phyloP scores from a whole-genome alignment of 2,113 vertebrate species.

The Chionodraco myersi region DNA sequence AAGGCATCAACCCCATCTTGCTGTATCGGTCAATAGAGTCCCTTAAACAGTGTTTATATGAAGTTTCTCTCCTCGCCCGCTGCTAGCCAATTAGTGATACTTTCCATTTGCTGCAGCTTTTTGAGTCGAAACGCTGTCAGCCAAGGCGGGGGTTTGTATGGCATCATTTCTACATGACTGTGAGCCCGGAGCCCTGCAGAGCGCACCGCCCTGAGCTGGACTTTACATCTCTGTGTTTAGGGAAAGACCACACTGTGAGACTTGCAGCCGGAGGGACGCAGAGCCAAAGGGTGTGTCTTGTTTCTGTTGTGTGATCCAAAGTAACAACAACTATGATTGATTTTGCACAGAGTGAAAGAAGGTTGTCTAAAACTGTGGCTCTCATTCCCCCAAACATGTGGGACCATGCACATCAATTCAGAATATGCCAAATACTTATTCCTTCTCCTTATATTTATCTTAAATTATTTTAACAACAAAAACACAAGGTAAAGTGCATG shows the following conservation, averaged over 20 bases:
- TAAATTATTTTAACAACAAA: too few relatives aligned
- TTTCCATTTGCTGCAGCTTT: constrained; percentile 66
- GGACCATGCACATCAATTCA: not conserved
- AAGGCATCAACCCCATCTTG: not conserved
- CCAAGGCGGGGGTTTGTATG: constrained; percentile 45
- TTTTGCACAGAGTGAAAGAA: not conserved
- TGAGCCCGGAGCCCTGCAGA: constrained; percentile 26
- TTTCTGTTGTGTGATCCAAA: constrained; percentile 26
- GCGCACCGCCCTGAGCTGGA: constrained; percentile 38
- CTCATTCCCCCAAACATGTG: not conserved
- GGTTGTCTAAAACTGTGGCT: not conserved
- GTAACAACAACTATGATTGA: not conserved
- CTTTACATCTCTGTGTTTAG: constrained; percentile 30
- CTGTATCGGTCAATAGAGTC: constrained; percentile 2
- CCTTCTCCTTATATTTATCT: too few relatives aligned
- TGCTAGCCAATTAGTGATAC: constrained; percentile 62
- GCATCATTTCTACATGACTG: constrained; percentile 20
- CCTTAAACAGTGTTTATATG: constrained; percentile 29
- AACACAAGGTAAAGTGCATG: too few relatives aligned
- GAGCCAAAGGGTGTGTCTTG: constrained; percentile 47
- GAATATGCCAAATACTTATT: too few relatives aligned
- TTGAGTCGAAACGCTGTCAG: constrained; percentile 28
- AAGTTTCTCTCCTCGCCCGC: constrained; percentile 30
- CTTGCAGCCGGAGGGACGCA: constrained; percentile 18
- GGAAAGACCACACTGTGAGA: constrained; percentile 13